Evolutionary conservation across 2,113 vertebrate genomes (phyloP), one percentile per base, ranked within the genome.

Genomic region (Hystrix brachyura): DNA sequence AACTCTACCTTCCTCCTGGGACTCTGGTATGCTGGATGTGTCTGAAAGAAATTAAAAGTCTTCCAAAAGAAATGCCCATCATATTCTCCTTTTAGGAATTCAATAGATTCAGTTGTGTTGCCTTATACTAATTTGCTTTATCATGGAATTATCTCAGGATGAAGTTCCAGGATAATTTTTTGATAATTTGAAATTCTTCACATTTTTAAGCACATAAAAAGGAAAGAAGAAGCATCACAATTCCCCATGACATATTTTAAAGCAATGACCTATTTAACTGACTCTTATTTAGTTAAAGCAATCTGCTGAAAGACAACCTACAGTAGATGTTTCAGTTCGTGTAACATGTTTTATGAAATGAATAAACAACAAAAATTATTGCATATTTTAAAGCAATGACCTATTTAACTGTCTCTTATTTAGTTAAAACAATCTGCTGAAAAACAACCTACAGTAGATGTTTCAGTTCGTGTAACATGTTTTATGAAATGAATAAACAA

Each of bases 401-500:
- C 19, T 9, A n/a, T 76, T 92, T n/a, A 38, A 72, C 4, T 91
- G 48, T 64, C 71, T 87, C 46, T 92, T 13, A 57, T 64, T 9
- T 3, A 27, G 74, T 29, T 18, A 85, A 80, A 76, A 67, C 69
- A 0, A 74, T 46, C 6, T 65, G 87, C 29, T 96, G 23, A 72
- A 80, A 90, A 85, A 59, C 25, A 88, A 12, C 2, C 15, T 57
- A 43, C 5, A 21, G 2, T 21, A 78, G 55, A 38, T 29, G 53
- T 87, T 71, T 82, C 3, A 71, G 46, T 59, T 65, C 72, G 15
- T 72, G 71, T 12, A 1, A 38, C 7, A 84, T n/a, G 2, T 87
- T 86, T 84, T 64, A 67, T 92, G 83, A 91, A 67, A 88, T 80
- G 27, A 93, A 7, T 7, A 94, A 79, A 46, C 27, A n/a, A 46